Evolutionary conservation across 2,888 invertebrate species (phyloP).

Genomic region (Leucophora obtusa): DNA sequence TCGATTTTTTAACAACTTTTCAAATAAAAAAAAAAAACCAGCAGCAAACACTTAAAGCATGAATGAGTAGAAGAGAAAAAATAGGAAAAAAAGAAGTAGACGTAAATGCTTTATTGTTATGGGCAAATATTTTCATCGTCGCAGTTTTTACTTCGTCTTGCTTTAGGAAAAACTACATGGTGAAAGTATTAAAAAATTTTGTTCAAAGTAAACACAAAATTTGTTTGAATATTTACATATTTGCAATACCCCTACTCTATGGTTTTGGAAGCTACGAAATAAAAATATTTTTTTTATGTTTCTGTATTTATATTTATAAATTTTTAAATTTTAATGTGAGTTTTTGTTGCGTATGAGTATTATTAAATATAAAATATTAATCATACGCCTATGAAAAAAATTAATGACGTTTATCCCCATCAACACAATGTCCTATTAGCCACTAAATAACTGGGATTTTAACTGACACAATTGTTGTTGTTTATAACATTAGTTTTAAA

Average conservation of each 20-base stretch:
- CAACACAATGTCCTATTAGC: too few species aligned
- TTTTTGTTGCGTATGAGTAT: too few species aligned
- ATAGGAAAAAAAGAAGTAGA: conserved; percentile 26
- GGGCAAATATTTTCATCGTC: conserved; percentile 28
- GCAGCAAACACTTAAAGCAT: conserved; percentile 34
- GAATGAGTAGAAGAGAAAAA: conserved; percentile 17
- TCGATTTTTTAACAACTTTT: conserved; percentile 36
- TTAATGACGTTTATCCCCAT: too few species aligned
- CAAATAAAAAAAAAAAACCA: conserved; percentile 19
- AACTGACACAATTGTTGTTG: too few species aligned
- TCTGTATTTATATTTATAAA: too few species aligned
- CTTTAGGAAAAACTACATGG: not conserved
- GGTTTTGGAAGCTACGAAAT: too few species aligned
- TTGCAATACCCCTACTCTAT: not conserved
- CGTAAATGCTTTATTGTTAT: conserved; percentile 28
- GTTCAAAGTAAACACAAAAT: not conserved
- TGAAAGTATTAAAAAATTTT: not conserved
- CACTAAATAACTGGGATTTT: too few species aligned
- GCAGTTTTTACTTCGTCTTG: not conserved
- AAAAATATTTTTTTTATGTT: too few species aligned
- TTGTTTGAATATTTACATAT: not conserved
- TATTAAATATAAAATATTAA: too few species aligned
- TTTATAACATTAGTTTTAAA: too few species aligned
- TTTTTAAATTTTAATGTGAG: too few species aligned
- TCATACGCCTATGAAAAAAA: too few species aligned